These are phyloP conservation scores for Apis florea DNA, from an alignment of 1,140 invertebrate genomes.

Conservation along the genomic window DNA sequence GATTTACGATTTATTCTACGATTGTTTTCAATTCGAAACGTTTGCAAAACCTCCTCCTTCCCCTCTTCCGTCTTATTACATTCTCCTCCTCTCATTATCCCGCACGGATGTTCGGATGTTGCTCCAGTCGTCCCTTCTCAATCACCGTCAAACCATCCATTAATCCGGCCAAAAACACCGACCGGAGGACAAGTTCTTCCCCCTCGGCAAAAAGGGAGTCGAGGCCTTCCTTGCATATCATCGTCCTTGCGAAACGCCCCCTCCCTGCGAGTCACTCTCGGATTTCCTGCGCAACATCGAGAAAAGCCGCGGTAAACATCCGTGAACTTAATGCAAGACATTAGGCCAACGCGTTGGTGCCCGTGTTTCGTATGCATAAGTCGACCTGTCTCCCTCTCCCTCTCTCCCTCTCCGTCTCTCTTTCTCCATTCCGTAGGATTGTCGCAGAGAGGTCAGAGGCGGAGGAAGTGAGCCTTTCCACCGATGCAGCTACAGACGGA, in stretches of 20 bases:
- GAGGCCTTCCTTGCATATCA: background rate
- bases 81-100: background rate
- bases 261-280: background rate
- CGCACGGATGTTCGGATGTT: no score
- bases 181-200: no score
- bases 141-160: background rate
- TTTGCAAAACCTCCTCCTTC: background rate
- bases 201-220: background rate
- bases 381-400: background rate
- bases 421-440: background rate
- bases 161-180: background rate
- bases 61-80: background rate
- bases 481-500: slow-evolving; percentile 20
- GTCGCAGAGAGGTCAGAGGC: background rate
- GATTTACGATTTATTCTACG: slow-evolving; percentile 12
- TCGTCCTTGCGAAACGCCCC: background rate
- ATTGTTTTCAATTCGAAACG: background rate
- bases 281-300: slow-evolving; percentile 5
- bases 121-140: background rate
- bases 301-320: slow-evolving; percentile 26
- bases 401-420: background rate
- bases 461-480: slow-evolving; percentile 19
- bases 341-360: slow-evolving; percentile 10
- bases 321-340: slow-evolving; percentile 43
- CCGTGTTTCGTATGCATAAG: slow-evolving; percentile 59